These are phyloP conservation scores for Nansenia antarctica DNA, from an alignment of 2,113 vertebrate species.

Conservation along the genomic window DNA sequence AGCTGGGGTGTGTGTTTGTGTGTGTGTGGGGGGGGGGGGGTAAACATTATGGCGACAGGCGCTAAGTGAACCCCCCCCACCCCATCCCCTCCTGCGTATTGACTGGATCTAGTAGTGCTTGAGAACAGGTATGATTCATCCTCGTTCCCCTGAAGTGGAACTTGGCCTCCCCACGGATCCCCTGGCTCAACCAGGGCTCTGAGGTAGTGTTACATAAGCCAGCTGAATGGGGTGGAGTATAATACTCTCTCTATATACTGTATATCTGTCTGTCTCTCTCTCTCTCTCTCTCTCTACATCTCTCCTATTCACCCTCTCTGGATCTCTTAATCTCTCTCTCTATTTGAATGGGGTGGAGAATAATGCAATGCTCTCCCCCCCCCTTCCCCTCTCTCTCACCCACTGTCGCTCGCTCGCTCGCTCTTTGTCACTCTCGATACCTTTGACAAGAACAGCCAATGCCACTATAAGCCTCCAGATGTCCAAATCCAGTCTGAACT, in stretches of 20 bases:
- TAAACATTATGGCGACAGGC: constrained; percentile 11
- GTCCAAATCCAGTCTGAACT: too few species aligned
- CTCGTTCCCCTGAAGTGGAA: background rate
- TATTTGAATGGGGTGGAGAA: too few species aligned
- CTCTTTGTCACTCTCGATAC: too few species aligned
- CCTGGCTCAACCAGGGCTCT: background rate
- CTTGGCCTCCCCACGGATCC: background rate
- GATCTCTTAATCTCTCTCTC: background rate
- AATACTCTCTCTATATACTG: background rate
- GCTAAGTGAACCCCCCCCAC: background rate
- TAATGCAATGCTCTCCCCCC: too few species aligned
- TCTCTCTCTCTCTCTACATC: background rate
- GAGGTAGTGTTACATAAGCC: background rate
- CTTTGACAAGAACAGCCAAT: too few species aligned
- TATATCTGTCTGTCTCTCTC: background rate
- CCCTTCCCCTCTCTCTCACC: too few species aligned
- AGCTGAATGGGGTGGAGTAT: background rate
- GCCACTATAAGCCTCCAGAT: too few species aligned
- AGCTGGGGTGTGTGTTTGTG: too few species aligned
- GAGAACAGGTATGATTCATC: background rate
- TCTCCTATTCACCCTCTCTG: background rate
- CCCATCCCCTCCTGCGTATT: background rate
- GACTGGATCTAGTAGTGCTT: background rate
- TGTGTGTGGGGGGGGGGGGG: background rate
- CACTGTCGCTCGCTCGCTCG: too few species aligned